A percentile compares a stretch with the other conserved stretches of the same genome.
These are phyloP conservation scores for Dendrolimus pini DNA, from an alignment of 2,888 invertebrate genomes.

Conservation along the genomic window DNA sequence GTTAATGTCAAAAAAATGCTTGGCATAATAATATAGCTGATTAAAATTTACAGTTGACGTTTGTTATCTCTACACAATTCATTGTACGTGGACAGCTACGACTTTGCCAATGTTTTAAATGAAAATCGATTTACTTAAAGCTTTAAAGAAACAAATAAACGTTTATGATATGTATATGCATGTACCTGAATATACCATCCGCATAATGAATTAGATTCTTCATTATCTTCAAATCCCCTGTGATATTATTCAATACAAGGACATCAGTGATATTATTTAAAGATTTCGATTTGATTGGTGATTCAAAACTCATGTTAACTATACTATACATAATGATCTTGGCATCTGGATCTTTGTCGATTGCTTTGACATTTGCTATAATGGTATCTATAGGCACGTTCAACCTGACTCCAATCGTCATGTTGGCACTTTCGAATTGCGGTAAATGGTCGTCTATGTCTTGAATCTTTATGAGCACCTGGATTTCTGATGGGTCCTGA, in stretches of 20 bases:
- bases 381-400: conserved; percentile 85
- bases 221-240: conserved; percentile 83
- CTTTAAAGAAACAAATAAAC: neutral
- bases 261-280: conserved; percentile 65
- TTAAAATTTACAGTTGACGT: neutral
- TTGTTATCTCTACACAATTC: too few species aligned
- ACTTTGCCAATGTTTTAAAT: neutral
- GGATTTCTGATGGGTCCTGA: conserved; percentile 82
- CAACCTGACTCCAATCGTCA: conserved; percentile 83
- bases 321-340: conserved; percentile 79
- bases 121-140: neutral
- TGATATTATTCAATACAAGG: conserved; percentile 80
- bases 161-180: neutral
- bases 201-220: conserved; percentile 79
- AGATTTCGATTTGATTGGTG: conserved; percentile 60
- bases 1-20: too few species aligned
- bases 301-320: conserved; percentile 76
- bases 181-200: conserved; percentile 80
- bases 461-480: conserved; percentile 78
- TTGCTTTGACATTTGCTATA: conserved; percentile 80
- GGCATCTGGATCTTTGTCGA: conserved; percentile 82
- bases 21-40: conserved; percentile 12
- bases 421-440: conserved; percentile 76
- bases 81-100: too few species aligned
- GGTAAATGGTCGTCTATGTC: conserved; percentile 88